Evolutionary conservation across 1,140 invertebrate species (phyloP), one percentile per base, ranked within the genome.

Genomic region (Drosophila leontia): DNA sequence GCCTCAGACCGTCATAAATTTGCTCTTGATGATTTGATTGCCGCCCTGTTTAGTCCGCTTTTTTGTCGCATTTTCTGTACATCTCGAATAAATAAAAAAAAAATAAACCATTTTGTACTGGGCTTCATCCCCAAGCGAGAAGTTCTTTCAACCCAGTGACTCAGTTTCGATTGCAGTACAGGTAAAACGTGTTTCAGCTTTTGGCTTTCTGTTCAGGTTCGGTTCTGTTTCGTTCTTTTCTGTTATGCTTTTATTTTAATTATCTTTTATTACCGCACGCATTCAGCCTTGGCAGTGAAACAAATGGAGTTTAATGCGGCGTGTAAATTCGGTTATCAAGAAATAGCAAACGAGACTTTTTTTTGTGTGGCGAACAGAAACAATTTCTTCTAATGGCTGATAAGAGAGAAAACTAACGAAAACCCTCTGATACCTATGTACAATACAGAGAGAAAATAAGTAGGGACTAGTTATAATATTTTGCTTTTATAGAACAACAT

Each of bases 121-220:
- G 63, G 63, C 65, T 50, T 60, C 53, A 72, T 72, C 67, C 67
- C 69, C 69, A 48, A 39, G 13, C 29, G 41, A 56, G 41, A 56
- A 78, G 75, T 78, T 78, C 75, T 56, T 78, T 78, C 75, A 78
- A 78, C 75, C 75, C 75, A 77, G 75, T 78, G 75, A 78, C 74
- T 78, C 75, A 78, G 75, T 77, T 65, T 72, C 41, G 32, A 58
- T 35, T 45, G 69, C 44, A 51, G 39, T 75, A 45, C 75, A 78
- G 75, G 75, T 78, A 78, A 77, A 78, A 78, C 75, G 75, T 69
- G 75, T 78, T 78, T 69, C 8, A 68, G 41, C 44, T 44, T 51
- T 44, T 51, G 29, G 41, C 44, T 39, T 39, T 62, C 11, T 8
- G 47, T 41, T 62, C 44, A 19, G 45, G 19, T 32, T 32, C 26